Evolutionary conservation across 2,888 invertebrate species (phyloP).

Genomic region (Callosobruchus maculatus): DNA sequence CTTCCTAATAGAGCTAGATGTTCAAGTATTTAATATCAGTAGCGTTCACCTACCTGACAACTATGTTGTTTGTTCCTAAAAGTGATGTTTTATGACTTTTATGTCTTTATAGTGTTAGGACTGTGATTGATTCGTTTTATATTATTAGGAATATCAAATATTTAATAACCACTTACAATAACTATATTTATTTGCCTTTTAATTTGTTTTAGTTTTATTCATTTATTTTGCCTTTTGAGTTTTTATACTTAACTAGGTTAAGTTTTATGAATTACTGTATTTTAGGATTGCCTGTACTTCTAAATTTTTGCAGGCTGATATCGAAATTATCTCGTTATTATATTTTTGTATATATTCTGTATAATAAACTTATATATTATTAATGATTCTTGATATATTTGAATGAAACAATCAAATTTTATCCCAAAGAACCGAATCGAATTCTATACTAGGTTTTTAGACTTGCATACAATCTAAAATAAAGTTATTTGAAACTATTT

Average conservation of each 20-base stretch:
- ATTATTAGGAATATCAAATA: neutral
- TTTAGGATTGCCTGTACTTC: neutral
- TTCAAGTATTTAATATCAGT: too few relatives aligned
- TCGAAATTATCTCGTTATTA: neutral
- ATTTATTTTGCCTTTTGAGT: neutral
- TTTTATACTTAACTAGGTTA: neutral
- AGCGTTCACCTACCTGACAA: too few relatives aligned
- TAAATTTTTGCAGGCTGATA: neutral
- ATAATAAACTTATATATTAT: neutral
- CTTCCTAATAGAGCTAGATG: too few relatives aligned
- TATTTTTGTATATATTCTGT: neutral
- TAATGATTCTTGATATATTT: neutral
- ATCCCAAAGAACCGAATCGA: neutral
- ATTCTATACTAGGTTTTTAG: neutral
- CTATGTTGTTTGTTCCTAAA: neutral
- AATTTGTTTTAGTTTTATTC: neutral
- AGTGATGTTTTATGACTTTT: neutral
- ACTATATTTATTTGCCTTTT: neutral
- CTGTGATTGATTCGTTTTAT: neutral
- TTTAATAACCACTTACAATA: neutral
- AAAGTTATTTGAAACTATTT: neutral
- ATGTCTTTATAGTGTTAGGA: neutral
- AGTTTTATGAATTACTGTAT: neutral
- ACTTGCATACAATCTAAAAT: neutral
- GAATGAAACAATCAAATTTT: neutral